These are phyloP conservation scores for Phycodurus eques DNA, from an alignment of 2,113 vertebrate genomes.

Conservation along the genomic window DNA sequence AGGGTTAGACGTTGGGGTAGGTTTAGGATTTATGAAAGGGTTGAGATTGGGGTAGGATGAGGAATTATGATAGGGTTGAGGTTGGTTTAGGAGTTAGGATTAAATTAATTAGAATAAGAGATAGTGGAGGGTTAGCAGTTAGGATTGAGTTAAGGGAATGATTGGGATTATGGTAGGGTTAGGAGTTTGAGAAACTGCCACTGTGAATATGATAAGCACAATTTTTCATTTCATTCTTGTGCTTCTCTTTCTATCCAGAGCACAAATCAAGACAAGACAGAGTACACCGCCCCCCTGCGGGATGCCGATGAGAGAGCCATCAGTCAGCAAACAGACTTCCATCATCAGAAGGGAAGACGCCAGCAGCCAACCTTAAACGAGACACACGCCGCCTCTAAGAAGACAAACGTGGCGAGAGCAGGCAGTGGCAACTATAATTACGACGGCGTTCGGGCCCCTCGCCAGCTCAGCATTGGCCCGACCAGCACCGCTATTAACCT, in stretches of 20 bases:
- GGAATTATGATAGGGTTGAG: no score
- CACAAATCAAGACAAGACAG: not conserved
- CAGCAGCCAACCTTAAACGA: not conserved
- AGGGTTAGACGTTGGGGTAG: no score
- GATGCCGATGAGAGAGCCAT: not conserved
- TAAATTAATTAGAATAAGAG: no score
- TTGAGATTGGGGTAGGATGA: no score
- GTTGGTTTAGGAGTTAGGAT: no score
- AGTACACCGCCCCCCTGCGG: not conserved
- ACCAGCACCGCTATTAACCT: constrained; percentile 53
- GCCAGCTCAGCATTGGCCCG: constrained; percentile 21
- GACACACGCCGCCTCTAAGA: not conserved
- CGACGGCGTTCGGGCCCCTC: constrained; percentile 54
- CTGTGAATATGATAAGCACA: not conserved
- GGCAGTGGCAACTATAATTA: constrained; percentile 67
- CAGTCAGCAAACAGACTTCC: constrained; percentile 1
- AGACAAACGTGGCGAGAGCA: not conserved
- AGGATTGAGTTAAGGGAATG: no score
- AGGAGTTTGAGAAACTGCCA: no score
- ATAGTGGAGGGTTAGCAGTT: no score
- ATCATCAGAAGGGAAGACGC: not conserved
- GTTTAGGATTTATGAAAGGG: no score
- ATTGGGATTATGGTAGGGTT: no score
- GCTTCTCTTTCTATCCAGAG: not conserved
- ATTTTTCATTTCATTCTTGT: not conserved